A percentile compares a stretch with the other conserved stretches of the same genome.
Conservation (phyloP, 1,140 invertebrate species). For the Conus betulinus region DNA sequence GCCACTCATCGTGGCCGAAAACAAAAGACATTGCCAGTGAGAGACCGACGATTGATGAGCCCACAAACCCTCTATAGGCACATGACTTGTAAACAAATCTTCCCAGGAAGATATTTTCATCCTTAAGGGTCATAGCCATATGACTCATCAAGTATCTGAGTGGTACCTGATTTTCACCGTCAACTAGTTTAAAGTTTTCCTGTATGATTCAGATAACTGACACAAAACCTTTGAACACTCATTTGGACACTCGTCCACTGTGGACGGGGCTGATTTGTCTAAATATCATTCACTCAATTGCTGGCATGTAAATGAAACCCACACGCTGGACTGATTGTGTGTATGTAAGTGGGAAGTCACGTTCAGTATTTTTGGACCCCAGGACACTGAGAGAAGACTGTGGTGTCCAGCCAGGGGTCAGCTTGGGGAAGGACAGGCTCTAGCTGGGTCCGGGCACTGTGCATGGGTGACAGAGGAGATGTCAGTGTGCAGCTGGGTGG, state of each 20-base stretch:
- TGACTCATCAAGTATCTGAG: neutral
- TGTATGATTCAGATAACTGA: neutral
- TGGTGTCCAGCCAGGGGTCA: neutral
- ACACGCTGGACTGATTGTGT: neutral
- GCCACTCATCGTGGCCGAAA: slow-evolving; percentile 17
- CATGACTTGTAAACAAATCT: neutral
- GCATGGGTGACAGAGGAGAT: neutral
- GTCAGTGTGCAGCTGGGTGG: neutral
- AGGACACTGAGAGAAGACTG: neutral
- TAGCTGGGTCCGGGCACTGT: neutral
- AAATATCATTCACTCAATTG: neutral
- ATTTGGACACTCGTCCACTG: neutral
- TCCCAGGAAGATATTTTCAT: neutral
- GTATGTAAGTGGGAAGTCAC: neutral
- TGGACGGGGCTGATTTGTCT: too few species aligned
- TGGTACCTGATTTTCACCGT: neutral
- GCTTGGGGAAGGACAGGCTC: neutral
- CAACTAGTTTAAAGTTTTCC: neutral
- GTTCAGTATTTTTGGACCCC: neutral
- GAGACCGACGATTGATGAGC: slow-evolving; percentile 43
- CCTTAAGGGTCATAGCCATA: neutral
- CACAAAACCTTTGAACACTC: neutral
- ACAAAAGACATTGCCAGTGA: slow-evolving; percentile 53
- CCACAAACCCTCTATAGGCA: slow-evolving; percentile 41
- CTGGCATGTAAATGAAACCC: neutral